These are phyloP conservation scores for Euproctis similis DNA, from an alignment of 2,888 invertebrate genomes.

Conservation along the genomic window DNA sequence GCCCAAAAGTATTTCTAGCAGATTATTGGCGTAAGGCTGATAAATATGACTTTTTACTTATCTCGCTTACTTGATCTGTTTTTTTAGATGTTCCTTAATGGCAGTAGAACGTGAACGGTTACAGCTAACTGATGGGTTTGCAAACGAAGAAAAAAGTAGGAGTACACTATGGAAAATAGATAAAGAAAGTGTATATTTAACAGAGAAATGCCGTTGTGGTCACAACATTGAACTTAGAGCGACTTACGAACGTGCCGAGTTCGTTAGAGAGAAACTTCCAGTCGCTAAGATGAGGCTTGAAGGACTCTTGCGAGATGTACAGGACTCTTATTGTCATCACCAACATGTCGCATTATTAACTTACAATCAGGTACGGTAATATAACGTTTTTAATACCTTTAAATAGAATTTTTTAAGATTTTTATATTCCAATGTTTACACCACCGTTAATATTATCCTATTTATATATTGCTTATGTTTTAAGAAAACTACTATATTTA, in stretches of 20 bases:
- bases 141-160: constrained; percentile 46
- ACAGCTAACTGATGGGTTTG: constrained; percentile 35
- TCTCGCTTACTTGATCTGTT: too few relatives aligned
- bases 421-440: too few relatives aligned
- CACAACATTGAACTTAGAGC: constrained; percentile 32
- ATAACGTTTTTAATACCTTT: too few relatives aligned
- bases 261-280: constrained; percentile 46
- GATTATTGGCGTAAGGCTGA: too few relatives aligned
- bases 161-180: constrained; percentile 48
- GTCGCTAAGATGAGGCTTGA: constrained; percentile 49
- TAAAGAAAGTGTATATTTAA: constrained; percentile 28
- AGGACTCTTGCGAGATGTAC: constrained; percentile 43
- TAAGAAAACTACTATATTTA: too few relatives aligned
- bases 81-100: constrained; percentile 47
- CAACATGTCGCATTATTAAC: constrained; percentile 54
- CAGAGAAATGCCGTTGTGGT: constrained; percentile 45
- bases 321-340: constrained; percentile 60
- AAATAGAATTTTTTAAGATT: too few relatives aligned
- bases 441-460: too few relatives aligned
- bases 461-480: too few relatives aligned
- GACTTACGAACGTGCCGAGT: constrained; percentile 45
- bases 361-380: constrained; percentile 60
- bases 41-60: too few relatives aligned
- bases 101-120: constrained; percentile 50
- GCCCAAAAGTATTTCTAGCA: too few relatives aligned